Evolutionary conservation across 2,888 invertebrate species (phyloP), one percentile per base, ranked within the genome.

Genomic region (Cheilosia soror): DNA sequence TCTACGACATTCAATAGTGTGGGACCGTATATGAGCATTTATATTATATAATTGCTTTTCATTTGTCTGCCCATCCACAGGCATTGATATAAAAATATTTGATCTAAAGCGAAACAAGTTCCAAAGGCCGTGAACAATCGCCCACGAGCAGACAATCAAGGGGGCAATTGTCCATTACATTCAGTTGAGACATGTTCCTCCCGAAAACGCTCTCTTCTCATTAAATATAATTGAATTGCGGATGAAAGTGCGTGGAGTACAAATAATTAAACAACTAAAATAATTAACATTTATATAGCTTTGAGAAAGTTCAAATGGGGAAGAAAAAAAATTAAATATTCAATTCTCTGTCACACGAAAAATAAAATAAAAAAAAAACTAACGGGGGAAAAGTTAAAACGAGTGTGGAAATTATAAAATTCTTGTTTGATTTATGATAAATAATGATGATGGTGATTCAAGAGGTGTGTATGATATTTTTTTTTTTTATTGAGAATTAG

Each of bases 81-180:
- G 58, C 53, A 47, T 27, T 66, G 58, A 13, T 68, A 78, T 49
- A 78, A 83, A 78, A 83, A 78, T 73, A 66, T 53, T 72, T 20
- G 42, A 63, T 60, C 55, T 68, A 63, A 63, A 27, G 37, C 25
- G 37, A 20, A 9, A 63, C 31, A 47, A 7, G 47, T 15, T 31
- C 42, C 29, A 27, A 31, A 29, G 11, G 51, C 5, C 9, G 47
- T 13, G 20, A 33, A 33, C 31, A 11, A 47, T 37, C 33, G 9
- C 5, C 27, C 25, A 4, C 13, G 6, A 6, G 13, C 11, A 2
- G 40, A 25, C 27, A 29, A 53, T 47, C 55, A 4, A 13, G n/a
- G 20, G 20, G 27, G 6, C 5, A 37, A 51, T 53, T 15, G n/a
- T 53, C 66, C 29, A 53, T 11, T 29, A 9, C 44, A 68, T 42